Evolutionary conservation across 64 coral and sea anemone genomes (phyloP).

Genomic region (Pocillopora verrucosa): DNA sequence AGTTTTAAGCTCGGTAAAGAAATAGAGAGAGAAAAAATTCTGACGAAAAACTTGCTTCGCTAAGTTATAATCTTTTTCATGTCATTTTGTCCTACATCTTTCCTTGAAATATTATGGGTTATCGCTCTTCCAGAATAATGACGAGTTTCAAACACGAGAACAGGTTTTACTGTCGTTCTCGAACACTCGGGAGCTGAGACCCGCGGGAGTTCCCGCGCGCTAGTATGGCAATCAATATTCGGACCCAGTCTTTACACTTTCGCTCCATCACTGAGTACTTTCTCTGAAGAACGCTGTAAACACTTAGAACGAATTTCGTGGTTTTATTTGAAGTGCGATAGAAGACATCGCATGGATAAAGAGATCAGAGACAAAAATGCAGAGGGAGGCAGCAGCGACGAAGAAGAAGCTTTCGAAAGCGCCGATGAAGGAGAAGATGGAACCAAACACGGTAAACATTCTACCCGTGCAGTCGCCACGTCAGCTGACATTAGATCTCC

Average conservation of each 20-base stretch:
- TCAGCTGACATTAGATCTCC: slow-evolving; percentile 58
- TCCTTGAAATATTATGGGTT: too few relatives aligned
- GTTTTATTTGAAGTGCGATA: not conserved
- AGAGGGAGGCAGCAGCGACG: slow-evolving; percentile 70
- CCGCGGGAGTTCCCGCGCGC: not conserved
- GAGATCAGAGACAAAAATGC: not conserved
- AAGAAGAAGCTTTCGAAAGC: slow-evolving; percentile 96
- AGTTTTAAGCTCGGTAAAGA: too few relatives aligned
- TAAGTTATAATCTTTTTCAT: too few relatives aligned
- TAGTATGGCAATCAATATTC: not conserved
- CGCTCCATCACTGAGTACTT: not conserved
- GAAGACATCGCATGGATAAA: slow-evolving; percentile 11
- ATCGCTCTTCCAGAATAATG: not conserved
- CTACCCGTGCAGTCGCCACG: slow-evolving; percentile 64
- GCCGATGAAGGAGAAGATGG: slow-evolving; percentile 95
- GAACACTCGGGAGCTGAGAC: not conserved
- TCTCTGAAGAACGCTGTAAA: not conserved
- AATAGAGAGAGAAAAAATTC: too few relatives aligned
- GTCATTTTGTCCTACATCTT: too few relatives aligned
- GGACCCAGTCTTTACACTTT: not conserved
- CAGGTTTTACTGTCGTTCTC: too few relatives aligned
- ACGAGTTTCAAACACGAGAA: not conserved
- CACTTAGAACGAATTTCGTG: not conserved
- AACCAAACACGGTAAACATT: not conserved
- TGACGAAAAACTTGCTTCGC: too few relatives aligned